Percentiles rank a stretch among this genome's conserved stretches.
phyloP scores from a whole-genome alignment of 2,113 vertebrate genomes.

The Taurulus bubalis region DNA sequence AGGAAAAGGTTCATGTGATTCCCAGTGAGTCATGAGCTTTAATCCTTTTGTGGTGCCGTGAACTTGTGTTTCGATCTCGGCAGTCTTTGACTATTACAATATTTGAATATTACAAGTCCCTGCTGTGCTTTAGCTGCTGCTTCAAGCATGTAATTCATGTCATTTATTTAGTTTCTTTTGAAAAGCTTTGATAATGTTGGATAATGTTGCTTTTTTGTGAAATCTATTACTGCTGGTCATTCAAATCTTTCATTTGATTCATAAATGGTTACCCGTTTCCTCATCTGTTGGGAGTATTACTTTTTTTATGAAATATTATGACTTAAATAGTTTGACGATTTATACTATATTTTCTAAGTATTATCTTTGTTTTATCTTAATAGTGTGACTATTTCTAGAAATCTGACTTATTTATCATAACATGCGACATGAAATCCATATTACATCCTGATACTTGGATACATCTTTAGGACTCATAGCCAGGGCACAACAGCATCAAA shows the following conservation, averaged over 20 bases:
- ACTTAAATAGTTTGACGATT: background rate
- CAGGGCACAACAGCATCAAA: background rate
- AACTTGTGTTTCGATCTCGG: background rate
- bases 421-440: background rate
- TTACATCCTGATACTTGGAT: background rate
- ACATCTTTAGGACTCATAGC: background rate
- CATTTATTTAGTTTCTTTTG: background rate
- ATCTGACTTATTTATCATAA: too few relatives aligned
- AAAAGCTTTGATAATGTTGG: background rate
- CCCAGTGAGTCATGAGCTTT: background rate
- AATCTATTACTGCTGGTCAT: background rate
- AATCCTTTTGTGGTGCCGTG: background rate
- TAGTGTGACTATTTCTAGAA: background rate
- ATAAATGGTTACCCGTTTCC: background rate
- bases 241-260: background rate
- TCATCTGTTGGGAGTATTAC: background rate
- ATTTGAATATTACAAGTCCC: background rate
- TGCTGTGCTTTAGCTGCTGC: background rate
- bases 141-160: background rate
- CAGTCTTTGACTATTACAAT: background rate
- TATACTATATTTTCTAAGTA: background rate
- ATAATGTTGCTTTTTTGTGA: background rate
- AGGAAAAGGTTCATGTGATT: background rate
- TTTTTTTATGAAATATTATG: background rate
- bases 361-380: background rate